Percentiles rank a stretch among this genome's conserved stretches.
phyloP scores from a whole-genome alignment of 2,797 vertebrate genomes.

The Poeciliopsis infans region DNA sequence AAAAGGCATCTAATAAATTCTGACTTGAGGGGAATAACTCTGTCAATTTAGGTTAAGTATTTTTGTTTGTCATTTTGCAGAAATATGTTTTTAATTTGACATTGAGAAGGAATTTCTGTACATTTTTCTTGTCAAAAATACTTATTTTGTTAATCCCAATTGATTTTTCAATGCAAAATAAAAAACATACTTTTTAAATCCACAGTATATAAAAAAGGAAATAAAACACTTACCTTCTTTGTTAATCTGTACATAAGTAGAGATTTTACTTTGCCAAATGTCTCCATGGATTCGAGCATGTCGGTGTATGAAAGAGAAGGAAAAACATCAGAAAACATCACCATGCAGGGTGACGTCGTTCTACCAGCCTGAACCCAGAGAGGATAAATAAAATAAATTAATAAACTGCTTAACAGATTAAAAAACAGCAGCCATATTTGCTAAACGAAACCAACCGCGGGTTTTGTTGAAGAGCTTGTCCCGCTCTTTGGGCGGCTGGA shows the following conservation, averaged over 20 bases:
- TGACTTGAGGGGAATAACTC: neutral
- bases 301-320: slow-evolving; percentile 63
- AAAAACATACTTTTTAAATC: neutral
- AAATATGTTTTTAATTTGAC: neutral
- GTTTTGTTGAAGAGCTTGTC: slow-evolving; percentile 9
- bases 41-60: neutral
- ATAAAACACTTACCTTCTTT: slow-evolving; percentile 36
- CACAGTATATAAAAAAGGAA: neutral
- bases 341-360: slow-evolving; percentile 12
- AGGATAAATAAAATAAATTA: neutral
- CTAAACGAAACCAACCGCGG: slow-evolving; percentile 12
- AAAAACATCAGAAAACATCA: slow-evolving; percentile 29
- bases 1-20: neutral
- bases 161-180: neutral
- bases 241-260: slow-evolving; percentile 72
- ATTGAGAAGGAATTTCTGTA: neutral
- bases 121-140: neutral
- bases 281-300: slow-evolving; percentile 76
- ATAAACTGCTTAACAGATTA: neutral
- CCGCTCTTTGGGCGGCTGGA: neutral
- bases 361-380: neutral
- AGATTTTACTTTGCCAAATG: slow-evolving; percentile 84
- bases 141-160: neutral
- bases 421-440: neutral
- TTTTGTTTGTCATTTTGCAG: neutral